Base-by-base conservation (phyloP, 2,888 invertebrate species). In the Eilema caniola region DNA sequence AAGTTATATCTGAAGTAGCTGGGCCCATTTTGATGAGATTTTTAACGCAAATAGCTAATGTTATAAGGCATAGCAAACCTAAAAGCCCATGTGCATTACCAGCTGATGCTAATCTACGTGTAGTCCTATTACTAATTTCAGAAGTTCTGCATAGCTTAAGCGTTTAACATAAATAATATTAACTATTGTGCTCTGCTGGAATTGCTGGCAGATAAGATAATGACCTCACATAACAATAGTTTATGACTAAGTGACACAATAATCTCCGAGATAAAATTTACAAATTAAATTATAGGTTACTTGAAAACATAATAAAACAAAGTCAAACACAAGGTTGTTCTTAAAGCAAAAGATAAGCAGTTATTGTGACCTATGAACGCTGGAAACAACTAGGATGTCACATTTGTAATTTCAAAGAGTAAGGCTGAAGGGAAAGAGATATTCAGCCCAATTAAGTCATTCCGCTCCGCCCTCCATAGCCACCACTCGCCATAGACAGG, bases 191-290 rank as follows among this genome's bases (percentile, higher is more conserved):
- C 3, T 28, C 28, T 28, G 28, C 28, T 28, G 3, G 31, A 61
- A 23, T 62, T 5, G 37, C 16, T 14, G 24, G 24, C 24, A 62
- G 37, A 37, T 62, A 62, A 62, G 62, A 14, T 62, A 23, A 16
- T 62, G 24, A 37, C 62, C 16, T 41, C 37, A 37, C 23, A 24
- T 14, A 37, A 37, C 62, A 41, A 41, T 24, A 24, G 5, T 16
- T 24, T 62, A 62, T 62, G 37, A 24, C 14, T 62, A 20, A 24
- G 24, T 41, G 37, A 62, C 16, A 37, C 14, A 16, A 7, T 62
- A 24, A 62, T 62, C 37, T 41, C 4, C 14, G 10, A 62, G 62
- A 62, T 62, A 62, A 62, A 62, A 62, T 33, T 33, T 20, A 33
- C 23, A 62, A 62, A 62, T 62, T n/a, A 62, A 7, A 23, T 33